Evolutionary conservation across 2,888 invertebrate species (phyloP).

Genomic region (Dryobotodes eremita): DNA sequence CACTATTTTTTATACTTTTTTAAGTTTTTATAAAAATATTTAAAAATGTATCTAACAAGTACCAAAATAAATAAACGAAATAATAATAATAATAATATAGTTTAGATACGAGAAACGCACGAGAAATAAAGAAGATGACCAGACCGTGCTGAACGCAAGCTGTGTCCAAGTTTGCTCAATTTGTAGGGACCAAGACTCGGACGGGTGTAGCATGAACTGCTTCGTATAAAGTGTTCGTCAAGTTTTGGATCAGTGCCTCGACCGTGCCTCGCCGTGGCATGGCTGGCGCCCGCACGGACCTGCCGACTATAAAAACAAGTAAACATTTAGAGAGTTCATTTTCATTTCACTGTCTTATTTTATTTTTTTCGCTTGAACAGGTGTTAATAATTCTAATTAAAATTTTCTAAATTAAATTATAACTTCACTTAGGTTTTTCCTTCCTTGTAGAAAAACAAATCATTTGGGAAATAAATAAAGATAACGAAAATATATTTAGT

Average conservation of each 20-base stretch:
- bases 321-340: neutral
- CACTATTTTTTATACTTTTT: no score
- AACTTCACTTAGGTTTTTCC: neutral
- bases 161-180: neutral
- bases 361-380: no score
- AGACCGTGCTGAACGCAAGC: neutral
- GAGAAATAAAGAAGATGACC: neutral
- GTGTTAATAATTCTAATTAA: no score
- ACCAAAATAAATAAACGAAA: no score
- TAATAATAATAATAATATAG: no score
- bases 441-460: neutral
- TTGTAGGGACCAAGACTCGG: neutral
- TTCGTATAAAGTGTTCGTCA: neutral
- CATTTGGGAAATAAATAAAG: conserved; percentile 4
- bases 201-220: neutral
- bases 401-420: neutral
- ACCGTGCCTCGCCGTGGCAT: rapidly evolving
- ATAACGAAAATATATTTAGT: neutral
- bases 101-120: no score
- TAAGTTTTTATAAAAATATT: no score
- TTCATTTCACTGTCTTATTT: neutral
- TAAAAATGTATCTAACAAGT: no score
- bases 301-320: neutral
- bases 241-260: neutral
- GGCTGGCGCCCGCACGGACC: no score